Percentiles rank a stretch among this genome's conserved stretches.
These are phyloP conservation scores for Drosophila paulistorum DNA, from an alignment of 1,140 invertebrate species.

Conservation along the genomic window DNA sequence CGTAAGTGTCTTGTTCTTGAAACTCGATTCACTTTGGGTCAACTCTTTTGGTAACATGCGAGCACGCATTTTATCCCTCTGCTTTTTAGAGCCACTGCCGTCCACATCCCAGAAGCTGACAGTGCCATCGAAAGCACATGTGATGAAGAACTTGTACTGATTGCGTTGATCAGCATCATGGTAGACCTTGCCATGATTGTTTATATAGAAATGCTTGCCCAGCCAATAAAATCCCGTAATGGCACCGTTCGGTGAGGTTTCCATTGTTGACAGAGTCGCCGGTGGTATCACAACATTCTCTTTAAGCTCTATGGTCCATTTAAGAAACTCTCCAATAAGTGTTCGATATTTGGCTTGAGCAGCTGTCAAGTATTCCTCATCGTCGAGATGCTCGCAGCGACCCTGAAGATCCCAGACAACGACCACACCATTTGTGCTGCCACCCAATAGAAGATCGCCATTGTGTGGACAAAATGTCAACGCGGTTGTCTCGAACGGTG, in stretches of 20 bases:
- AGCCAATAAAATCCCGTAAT: conserved; percentile 88
- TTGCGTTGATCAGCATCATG: conserved; percentile 74
- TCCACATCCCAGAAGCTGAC: conserved; percentile 89
- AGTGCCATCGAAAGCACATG: conserved; percentile 87
- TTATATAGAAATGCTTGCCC: conserved; percentile 85
- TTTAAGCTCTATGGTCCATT: conserved; percentile 87
- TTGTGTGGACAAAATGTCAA: conserved; percentile 88
- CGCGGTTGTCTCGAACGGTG: conserved; percentile 86
- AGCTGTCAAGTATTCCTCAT: conserved; percentile 85
- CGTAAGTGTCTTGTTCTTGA: conserved; percentile 85
- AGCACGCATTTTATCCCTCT: conserved; percentile 27
- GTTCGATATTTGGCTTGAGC: conserved; percentile 86
- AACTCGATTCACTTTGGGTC: conserved; percentile 85
- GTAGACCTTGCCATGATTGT: conserved; percentile 85
- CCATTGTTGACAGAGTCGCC: conserved; percentile 86
- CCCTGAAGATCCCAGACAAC: conserved; percentile 89
- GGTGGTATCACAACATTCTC: conserved; percentile 85
- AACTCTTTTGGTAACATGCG: conserved; percentile 84
- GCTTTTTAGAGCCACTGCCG: conserved; percentile 40
- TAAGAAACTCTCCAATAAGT: conserved; percentile 86
- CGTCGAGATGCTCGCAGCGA: conserved; percentile 87
- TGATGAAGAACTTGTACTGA: conserved; percentile 86
- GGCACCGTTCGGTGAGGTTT: conserved; percentile 85
- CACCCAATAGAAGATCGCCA: conserved; percentile 88
- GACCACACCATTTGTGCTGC: conserved; percentile 89